Conservation (phyloP, 2,888 invertebrate genomes). For the Ctena decussata region DNA sequence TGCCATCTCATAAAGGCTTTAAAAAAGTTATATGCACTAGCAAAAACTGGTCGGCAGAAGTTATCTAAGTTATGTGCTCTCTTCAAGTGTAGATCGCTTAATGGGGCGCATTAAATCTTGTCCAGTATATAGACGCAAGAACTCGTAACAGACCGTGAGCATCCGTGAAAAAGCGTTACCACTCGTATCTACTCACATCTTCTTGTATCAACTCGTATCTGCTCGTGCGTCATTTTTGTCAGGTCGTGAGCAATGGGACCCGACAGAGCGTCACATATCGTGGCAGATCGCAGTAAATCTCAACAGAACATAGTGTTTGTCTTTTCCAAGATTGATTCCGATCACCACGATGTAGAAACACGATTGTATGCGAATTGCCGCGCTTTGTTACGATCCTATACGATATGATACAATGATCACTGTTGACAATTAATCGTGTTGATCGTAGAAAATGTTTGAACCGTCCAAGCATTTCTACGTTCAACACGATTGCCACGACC, state of each 20-base stretch:
- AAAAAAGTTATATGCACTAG: background rate
- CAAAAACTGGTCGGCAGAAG: background rate
- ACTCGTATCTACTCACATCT: too few species aligned
- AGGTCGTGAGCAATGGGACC: too few species aligned
- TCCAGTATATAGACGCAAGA: background rate
- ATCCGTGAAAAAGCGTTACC: background rate
- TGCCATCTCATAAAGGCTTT: background rate
- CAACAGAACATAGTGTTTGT: too few species aligned
- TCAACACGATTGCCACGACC: too few species aligned
- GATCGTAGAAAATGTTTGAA: too few species aligned
- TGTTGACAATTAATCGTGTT: too few species aligned
- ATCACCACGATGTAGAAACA: slow-evolving; percentile 19
- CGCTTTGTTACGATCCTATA: slow-evolving; percentile 17
- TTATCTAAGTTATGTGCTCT: too few species aligned
- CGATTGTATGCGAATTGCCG: slow-evolving; percentile 18
- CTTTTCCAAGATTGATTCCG: slow-evolving; percentile 20
- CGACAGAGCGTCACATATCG: slow-evolving; percentile 5
- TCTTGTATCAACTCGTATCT: too few species aligned
- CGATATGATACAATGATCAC: too few species aligned
- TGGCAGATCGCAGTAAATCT: slow-evolving; percentile 12
- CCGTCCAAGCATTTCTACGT: too few species aligned
- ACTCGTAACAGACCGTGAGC: slow-evolving; percentile 17
- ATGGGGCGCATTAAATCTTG: background rate
- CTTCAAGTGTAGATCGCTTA: background rate
- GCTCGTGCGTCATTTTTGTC: too few species aligned